Evolutionary conservation across 2,797 vertebrate species (phyloP), one percentile per base, ranked within the genome.

Genomic region (Sciurus vulgaris): DNA sequence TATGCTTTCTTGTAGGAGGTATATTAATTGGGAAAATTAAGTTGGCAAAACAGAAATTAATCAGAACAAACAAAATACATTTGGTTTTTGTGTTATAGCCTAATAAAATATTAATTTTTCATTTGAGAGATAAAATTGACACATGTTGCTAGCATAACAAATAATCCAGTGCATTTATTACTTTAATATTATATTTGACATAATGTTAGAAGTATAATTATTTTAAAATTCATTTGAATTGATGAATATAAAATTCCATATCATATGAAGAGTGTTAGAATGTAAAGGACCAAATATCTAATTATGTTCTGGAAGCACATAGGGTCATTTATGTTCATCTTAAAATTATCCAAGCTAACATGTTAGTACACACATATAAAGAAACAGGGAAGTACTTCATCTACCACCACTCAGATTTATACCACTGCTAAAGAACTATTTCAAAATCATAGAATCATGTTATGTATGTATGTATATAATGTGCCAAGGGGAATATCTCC

Each of bases 231-330:
- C 41, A 4, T 69, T 92, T 35, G 15, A 41, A n/a, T 28, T n/a
- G 41, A 4, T n/a, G 4, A 89, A 59, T 38, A 24, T 51, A 41
- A 54, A 65, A 30, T 77, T 33, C 4, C 13, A 20, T n/a, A n/a
- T 44, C 1, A 17, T 88, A 22, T 0, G 3, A 76, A 49, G 0
- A 28, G 3, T 51, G 1, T 30, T 54, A 70, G 4, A 38, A 5
- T 65, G 20, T n/a, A 49, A 88, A 63, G 1, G 10, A 76, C 54
- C 1, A 7, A 44, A n/a, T 41, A 7, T 15, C 1, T 81, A 14
- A 54, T 5, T 30, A 8, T 59, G 8, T 33, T 54, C 14, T 69
- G 6, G 24, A 59, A 9, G 1, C 22, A 59, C 24, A 81, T n/a
- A 12, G 38, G 38, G 28, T 4, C 0, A n/a, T 88, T 73, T 47